These are phyloP conservation scores for Etia nguti DNA, from an alignment of 2,113 vertebrate species.

Conservation along the genomic window DNA sequence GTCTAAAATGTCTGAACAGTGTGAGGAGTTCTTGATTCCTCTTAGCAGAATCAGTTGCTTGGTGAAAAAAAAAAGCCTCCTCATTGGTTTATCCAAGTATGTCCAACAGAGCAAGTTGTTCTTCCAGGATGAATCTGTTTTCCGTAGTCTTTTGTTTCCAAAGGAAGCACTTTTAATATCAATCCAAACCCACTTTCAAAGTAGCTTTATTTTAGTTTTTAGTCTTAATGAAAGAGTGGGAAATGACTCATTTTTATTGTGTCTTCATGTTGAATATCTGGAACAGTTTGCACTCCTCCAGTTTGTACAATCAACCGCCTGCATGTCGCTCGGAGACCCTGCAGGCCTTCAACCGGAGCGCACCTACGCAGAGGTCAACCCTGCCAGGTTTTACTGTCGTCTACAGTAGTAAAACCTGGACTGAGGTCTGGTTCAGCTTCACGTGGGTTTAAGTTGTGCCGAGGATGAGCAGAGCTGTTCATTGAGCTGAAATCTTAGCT, in stretches of 20 bases:
- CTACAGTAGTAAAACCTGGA: neutral
- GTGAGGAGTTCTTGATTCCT: neutral
- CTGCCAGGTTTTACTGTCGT: neutral
- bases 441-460: neutral
- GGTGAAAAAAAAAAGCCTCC: neutral
- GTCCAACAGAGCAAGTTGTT: constrained; percentile 15
- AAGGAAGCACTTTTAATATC: constrained; percentile 44
- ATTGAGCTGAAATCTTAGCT: neutral
- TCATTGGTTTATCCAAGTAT: neutral
- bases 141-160: constrained; percentile 31
- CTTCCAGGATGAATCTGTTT: constrained; percentile 44
- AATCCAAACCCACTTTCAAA: constrained; percentile 43
- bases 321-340: constrained; percentile 39
- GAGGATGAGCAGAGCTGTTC: neutral
- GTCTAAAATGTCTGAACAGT: neutral
- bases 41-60: neutral
- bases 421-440: neutral
- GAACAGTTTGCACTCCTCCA: constrained; percentile 52
- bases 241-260: constrained; percentile 1
- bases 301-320: constrained; percentile 46
- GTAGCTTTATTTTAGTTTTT: constrained; percentile 58
- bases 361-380: constrained; percentile 15
- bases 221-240: constrained; percentile 23
- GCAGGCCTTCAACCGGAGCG: constrained; percentile 26
- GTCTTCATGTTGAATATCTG: constrained; percentile 50